These are phyloP conservation scores for Alectoris magna DNA, from an alignment of 2,797 vertebrate species.

Conservation along the genomic window DNA sequence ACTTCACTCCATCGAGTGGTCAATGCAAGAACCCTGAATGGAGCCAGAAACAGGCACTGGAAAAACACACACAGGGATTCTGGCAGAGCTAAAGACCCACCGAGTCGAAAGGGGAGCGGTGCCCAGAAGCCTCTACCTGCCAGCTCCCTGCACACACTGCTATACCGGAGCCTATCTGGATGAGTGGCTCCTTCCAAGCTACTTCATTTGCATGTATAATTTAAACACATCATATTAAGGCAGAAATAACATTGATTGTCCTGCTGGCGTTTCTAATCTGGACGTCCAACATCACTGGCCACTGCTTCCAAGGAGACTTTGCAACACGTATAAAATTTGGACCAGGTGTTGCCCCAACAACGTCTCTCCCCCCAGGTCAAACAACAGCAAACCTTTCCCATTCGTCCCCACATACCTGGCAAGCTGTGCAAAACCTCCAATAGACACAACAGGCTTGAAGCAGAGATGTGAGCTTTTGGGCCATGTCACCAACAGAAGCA, in stretches of 20 bases:
- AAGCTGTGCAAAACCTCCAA: slow-evolving; percentile 20
- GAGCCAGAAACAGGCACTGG: background rate
- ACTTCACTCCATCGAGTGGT: background rate
- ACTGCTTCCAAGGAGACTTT: background rate
- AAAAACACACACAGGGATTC: background rate
- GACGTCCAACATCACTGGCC: background rate
- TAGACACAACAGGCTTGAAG: slow-evolving; percentile 5
- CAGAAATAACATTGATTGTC: background rate
- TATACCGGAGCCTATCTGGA: background rate
- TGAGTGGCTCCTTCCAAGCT: background rate
- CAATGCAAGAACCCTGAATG: slow-evolving; percentile 25
- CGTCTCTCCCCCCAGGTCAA: background rate
- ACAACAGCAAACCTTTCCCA: background rate
- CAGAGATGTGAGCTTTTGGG: slow-evolving; percentile 1
- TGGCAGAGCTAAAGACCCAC: background rate
- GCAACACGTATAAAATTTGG: background rate
- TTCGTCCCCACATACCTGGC: background rate
- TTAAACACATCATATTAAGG: background rate
- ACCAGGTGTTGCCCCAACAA: background rate
- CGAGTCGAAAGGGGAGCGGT: background rate
- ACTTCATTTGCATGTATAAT: background rate
- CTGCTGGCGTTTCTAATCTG: background rate
- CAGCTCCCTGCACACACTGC: rapidly evolving
- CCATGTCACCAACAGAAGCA: background rate
- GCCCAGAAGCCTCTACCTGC: background rate